These are phyloP conservation scores for Pachycephala philippinensis DNA, from an alignment of 2,113 vertebrate genomes.

Conservation along the genomic window DNA sequence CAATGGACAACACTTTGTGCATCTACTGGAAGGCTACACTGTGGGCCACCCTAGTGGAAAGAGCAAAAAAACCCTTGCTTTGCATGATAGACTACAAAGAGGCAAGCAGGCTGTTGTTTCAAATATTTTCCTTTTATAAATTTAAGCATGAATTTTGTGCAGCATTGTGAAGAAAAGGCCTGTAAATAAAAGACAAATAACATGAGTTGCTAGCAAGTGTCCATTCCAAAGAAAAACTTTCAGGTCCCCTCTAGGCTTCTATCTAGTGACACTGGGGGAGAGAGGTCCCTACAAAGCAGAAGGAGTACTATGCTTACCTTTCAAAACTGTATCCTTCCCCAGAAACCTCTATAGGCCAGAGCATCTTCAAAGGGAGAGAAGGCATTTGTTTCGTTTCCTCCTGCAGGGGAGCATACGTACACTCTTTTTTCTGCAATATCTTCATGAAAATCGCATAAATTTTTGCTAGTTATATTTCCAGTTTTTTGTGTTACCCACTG, in stretches of 20 bases:
- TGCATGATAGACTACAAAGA: too few species aligned
- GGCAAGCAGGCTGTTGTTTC: neutral
- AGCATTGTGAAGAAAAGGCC: neutral
- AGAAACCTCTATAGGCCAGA: neutral
- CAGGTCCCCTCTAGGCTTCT: neutral
- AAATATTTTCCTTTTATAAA: neutral
- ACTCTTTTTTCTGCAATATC: neutral
- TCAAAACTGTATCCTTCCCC: neutral
- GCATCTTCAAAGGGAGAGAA: neutral
- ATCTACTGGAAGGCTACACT: neutral
- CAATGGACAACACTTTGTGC: neutral
- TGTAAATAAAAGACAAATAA: neutral
- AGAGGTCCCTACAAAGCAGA: neutral
- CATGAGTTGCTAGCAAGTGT: neutral
- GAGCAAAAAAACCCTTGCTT: neutral
- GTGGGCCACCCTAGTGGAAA: neutral
- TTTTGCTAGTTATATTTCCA: neutral
- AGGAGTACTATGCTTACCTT: accelerated
- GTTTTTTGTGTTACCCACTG: neutral
- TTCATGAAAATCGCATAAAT: neutral
- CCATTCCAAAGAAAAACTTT: neutral
- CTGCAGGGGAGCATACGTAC: neutral
- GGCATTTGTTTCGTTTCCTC: neutral
- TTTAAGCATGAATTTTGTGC: neutral
- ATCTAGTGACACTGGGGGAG: too few species aligned